Evolutionary conservation across 2,797 vertebrate species (phyloP).

Genomic region (Botia kubotai): DNA sequence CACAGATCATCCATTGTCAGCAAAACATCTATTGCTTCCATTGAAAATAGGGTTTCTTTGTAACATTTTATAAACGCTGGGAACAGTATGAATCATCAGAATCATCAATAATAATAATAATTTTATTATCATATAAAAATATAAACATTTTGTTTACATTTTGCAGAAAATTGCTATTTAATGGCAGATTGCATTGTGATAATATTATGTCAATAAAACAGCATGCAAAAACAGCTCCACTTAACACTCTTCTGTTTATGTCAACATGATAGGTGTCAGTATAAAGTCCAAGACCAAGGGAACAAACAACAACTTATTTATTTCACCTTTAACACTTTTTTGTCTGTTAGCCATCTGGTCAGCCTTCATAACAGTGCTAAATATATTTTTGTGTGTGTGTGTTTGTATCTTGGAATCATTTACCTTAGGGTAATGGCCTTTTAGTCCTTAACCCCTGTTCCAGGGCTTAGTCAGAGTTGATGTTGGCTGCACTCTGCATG

Average conservation of each 20-base stretch:
- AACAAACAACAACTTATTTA: not conserved
- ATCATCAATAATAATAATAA: too few relatives aligned
- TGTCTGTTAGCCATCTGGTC: not conserved
- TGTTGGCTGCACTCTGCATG: conserved; percentile 54
- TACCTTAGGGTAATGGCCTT: conserved; percentile 39
- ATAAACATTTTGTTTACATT: too few relatives aligned
- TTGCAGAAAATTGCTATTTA: too few relatives aligned
- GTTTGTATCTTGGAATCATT: conserved; percentile 3
- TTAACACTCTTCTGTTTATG: not conserved
- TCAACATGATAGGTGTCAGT: not conserved
- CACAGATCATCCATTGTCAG: too few relatives aligned
- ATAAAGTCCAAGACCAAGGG: conserved; percentile 4
- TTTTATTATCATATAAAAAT: too few relatives aligned
- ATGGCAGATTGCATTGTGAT: not conserved
- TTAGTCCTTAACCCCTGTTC: conserved; percentile 50
- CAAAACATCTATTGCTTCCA: too few relatives aligned
- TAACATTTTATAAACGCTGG: too few relatives aligned
- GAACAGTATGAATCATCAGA: too few relatives aligned
- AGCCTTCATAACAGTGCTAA: not conserved
- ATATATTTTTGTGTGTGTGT: not conserved
- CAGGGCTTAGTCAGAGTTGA: conserved; percentile 20
- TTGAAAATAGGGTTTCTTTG: too few relatives aligned
- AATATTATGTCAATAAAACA: not conserved
- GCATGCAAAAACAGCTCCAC: not conserved
- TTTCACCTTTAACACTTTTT: not conserved